Conservation (phyloP, 2,888 invertebrate species). For the Lottia gigantea region DNA sequence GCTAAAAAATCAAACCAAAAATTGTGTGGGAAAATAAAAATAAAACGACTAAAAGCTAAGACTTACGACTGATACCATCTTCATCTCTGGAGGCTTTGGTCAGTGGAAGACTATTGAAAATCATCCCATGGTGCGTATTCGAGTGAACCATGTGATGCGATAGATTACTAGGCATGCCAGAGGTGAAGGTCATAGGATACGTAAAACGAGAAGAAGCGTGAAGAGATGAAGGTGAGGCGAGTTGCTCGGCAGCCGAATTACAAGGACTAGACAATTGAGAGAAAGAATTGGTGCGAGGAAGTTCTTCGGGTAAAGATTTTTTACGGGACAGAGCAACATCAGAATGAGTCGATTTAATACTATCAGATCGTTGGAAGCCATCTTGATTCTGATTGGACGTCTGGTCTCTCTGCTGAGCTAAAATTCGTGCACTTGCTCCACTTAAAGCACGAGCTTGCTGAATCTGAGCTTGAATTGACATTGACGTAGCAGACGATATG, state of each 20-base stretch:
- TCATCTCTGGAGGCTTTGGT: slow-evolving; percentile 51
- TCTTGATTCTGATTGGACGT: slow-evolving; percentile 72
- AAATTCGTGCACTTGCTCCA: slow-evolving; percentile 73
- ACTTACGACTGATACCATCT: slow-evolving; percentile 59
- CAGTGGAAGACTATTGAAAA: slow-evolving; percentile 50
- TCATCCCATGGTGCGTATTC: slow-evolving; percentile 54
- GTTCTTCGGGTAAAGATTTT: slow-evolving; percentile 44
- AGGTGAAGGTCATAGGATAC: slow-evolving; percentile 56
- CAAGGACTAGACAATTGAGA: slow-evolving; percentile 52
- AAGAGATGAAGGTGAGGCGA: slow-evolving; percentile 61
- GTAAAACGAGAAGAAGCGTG: slow-evolving; percentile 60
- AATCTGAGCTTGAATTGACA: slow-evolving; percentile 73
- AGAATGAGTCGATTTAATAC: slow-evolving; percentile 84
- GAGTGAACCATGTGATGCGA: slow-evolving; percentile 56
- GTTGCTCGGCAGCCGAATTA: slow-evolving; percentile 33
- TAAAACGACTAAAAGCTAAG: slow-evolving; percentile 14
- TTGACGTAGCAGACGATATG: slow-evolving; percentile 67
- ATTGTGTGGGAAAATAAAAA: neutral
- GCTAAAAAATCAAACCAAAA: slow-evolving; percentile 1
- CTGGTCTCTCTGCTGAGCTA: slow-evolving; percentile 69
- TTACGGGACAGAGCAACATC: slow-evolving; percentile 90
- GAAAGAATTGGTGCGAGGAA: slow-evolving; percentile 53
- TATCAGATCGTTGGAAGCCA: slow-evolving; percentile 60
- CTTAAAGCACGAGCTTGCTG: slow-evolving; percentile 78
- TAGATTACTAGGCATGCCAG: slow-evolving; percentile 26